phyloP scores from a whole-genome alignment of 2,797 vertebrate genomes.

The Sphaeramia orbicularis region DNA sequence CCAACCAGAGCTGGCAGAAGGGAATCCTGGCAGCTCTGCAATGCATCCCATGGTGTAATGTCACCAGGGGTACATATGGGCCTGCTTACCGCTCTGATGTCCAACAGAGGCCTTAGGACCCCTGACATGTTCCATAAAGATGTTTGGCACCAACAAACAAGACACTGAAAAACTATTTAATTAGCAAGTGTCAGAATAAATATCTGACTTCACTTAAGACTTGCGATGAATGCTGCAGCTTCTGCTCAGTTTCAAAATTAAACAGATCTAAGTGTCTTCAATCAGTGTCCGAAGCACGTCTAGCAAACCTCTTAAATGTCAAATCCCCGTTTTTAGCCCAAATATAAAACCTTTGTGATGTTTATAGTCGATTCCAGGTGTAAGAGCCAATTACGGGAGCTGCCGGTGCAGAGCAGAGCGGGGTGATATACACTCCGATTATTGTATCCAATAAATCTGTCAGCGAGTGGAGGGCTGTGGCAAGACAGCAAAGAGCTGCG shows the following conservation, averaged over 20 bases:
- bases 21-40: conserved; percentile 45
- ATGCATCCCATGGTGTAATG: conserved; percentile 37
- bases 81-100: conserved; percentile 51
- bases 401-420: conserved; percentile 50
- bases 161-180: not conserved
- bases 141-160: conserved; percentile 6
- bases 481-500: conserved; percentile 35
- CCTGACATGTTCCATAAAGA: conserved; percentile 45
- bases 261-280: not conserved
- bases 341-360: conserved; percentile 38
- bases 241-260: not conserved
- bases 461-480: conserved; percentile 54
- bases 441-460: conserved; percentile 80
- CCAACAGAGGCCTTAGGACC: conserved; percentile 31
- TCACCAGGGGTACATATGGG: conserved; percentile 46
- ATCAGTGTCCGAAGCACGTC: not conserved
- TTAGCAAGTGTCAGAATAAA: not conserved
- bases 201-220: not conserved
- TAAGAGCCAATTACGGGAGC: conserved; percentile 70
- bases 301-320: conserved; percentile 21
- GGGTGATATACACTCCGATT: conserved; percentile 70
- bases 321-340: conserved; percentile 31
- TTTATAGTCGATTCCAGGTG: conserved; percentile 63
- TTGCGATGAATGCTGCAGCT: not conserved
- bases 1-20: conserved; percentile 49